These are phyloP conservation scores for Vipera latastei DNA, from an alignment of 2,797 vertebrate species.

Conservation along the genomic window DNA sequence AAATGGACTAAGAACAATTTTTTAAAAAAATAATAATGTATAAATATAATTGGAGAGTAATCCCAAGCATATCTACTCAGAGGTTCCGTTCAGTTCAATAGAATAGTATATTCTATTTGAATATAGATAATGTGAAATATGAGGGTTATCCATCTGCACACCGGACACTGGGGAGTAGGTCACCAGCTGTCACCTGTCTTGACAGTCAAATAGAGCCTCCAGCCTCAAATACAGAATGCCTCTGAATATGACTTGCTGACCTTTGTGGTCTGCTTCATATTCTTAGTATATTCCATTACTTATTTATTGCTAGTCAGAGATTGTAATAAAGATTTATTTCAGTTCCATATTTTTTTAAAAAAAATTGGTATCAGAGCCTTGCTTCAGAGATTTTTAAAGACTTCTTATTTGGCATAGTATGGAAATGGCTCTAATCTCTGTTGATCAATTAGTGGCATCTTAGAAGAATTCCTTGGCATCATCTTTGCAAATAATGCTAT, in stretches of 20 bases:
- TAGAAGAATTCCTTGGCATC: background rate
- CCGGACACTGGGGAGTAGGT: too few relatives aligned
- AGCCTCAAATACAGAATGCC: background rate
- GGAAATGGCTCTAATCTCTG: background rate
- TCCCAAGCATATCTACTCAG: background rate
- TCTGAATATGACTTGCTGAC: background rate
- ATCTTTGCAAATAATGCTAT: background rate
- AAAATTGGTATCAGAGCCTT: background rate
- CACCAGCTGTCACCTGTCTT: background rate
- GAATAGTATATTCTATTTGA: too few relatives aligned
- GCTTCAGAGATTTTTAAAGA: background rate
- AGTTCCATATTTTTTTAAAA: background rate
- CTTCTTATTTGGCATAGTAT: background rate
- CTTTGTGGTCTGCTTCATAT: background rate
- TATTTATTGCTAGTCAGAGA: background rate
- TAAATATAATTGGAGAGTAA: background rate
- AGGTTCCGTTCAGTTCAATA: background rate
- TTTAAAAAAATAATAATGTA: background rate
- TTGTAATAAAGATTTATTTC: background rate
- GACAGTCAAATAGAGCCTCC: background rate
- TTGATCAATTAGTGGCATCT: background rate
- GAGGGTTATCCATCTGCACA: background rate
- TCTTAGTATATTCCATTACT: background rate
- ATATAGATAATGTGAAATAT: background rate
- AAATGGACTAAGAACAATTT: background rate